phyloP scores from a whole-genome alignment of 1,140 invertebrate species.

The Bombyx mori region DNA sequence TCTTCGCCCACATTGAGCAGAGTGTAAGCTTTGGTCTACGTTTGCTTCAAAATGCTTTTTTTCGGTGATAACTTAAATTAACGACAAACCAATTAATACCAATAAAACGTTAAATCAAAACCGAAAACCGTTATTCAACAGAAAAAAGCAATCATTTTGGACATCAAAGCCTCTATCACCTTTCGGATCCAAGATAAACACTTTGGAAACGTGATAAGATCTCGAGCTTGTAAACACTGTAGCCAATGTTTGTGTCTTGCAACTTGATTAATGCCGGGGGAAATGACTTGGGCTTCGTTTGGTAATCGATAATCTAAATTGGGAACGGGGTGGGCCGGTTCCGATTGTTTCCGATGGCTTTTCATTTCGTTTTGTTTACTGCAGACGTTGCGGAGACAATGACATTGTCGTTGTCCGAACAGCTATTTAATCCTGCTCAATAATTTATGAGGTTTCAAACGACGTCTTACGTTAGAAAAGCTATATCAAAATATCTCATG shows the following conservation, averaged over 20 bases:
- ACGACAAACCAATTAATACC: background rate
- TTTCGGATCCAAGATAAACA: slow-evolving; percentile 25
- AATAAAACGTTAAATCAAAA: no score
- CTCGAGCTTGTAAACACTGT: slow-evolving; percentile 13
- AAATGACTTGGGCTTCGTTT: slow-evolving; percentile 2
- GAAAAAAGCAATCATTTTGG: slow-evolving; percentile 11
- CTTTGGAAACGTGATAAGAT: slow-evolving; percentile 20
- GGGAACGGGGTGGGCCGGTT: background rate
- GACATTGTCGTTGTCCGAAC: no score
- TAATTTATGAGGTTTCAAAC: no score
- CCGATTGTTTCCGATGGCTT: background rate
- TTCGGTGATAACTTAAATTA: background rate
- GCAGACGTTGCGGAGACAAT: no score
- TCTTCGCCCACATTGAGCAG: no score
- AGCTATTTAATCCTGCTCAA: no score
- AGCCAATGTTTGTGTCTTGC: slow-evolving; percentile 12
- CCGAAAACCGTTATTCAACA: slow-evolving; percentile 9
- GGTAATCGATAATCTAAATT: slow-evolving; percentile 8
- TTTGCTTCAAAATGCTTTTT: no score
- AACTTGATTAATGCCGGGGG: slow-evolving; percentile 19
- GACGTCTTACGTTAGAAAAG: no score
- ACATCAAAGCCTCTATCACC: slow-evolving; percentile 16
- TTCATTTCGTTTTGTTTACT: no score
- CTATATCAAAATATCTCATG: no score
- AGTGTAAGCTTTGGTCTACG: no score